Percentiles rank a stretch among this genome's conserved stretches.
These are phyloP conservation scores for Diaphora mendica DNA, from an alignment of 2,888 invertebrate genomes.

Conservation along the genomic window DNA sequence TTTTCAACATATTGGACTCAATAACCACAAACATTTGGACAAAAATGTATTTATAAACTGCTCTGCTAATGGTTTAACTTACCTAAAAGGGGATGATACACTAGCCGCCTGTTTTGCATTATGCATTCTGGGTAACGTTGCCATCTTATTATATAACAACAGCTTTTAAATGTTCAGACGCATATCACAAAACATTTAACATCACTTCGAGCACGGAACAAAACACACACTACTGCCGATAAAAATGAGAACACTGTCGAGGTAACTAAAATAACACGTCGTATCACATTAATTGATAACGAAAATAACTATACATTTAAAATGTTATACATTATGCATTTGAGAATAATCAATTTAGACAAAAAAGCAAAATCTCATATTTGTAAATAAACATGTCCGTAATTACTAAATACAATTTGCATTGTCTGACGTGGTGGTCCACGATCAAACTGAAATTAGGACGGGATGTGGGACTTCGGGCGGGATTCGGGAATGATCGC, in stretches of 20 bases:
- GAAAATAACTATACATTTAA: slow-evolving; percentile 20
- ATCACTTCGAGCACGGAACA: slow-evolving; percentile 29
- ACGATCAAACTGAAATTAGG: slow-evolving; percentile 72
- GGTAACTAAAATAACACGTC: slow-evolving; percentile 39
- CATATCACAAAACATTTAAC: slow-evolving; percentile 43
- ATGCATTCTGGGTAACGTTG: slow-evolving; percentile 80
- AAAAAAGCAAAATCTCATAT: slow-evolving; percentile 24
- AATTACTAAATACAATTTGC: slow-evolving; percentile 54
- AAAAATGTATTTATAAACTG: neutral
- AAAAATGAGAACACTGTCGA: slow-evolving; percentile 37
- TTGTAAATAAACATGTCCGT: slow-evolving; percentile 58
- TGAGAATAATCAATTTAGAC: slow-evolving; percentile 18
- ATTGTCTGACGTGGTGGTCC: slow-evolving; percentile 57
- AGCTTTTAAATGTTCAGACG: slow-evolving; percentile 39
- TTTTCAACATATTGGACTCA: slow-evolving; percentile 4
- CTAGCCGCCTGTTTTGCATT: slow-evolving; percentile 72
- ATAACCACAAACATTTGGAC: neutral
- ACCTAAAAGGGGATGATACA: slow-evolving; percentile 79
- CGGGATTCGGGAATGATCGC: slow-evolving; percentile 69
- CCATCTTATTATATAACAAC: slow-evolving; percentile 65
- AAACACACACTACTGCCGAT: slow-evolving; percentile 49
- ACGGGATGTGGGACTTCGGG: slow-evolving; percentile 62
- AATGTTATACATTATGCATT: slow-evolving; percentile 16
- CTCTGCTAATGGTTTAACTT: slow-evolving; percentile 35
- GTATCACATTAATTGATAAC: slow-evolving; percentile 50